Conservation (phyloP, 92 coral and sea anemone genomes). For the Heteractis magnifica region DNA sequence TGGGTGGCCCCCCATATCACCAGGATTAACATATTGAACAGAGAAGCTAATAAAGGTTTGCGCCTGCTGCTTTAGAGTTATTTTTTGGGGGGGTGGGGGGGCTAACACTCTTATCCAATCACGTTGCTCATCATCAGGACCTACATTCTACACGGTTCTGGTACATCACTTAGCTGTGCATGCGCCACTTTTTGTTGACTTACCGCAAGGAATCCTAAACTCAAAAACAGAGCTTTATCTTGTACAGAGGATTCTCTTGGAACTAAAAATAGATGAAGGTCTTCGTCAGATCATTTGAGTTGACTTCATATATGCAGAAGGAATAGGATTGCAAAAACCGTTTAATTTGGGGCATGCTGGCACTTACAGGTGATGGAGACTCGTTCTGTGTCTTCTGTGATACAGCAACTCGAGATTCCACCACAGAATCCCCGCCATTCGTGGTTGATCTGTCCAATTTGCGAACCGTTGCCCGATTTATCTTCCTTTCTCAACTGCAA, state of each 20-base stretch:
- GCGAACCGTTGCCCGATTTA: not conserved
- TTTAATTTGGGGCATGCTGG: not conserved
- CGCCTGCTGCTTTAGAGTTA: too few relatives aligned
- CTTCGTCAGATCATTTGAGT: not conserved
- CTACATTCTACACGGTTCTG: too few relatives aligned
- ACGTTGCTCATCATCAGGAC: too few relatives aligned
- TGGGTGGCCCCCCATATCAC: too few relatives aligned
- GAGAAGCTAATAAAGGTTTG: too few relatives aligned
- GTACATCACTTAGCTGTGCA: not conserved
- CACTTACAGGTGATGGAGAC: conserved; percentile 76
- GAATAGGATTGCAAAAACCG: not conserved
- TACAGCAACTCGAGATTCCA: conserved; percentile 79
- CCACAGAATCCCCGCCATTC: conserved; percentile 88
- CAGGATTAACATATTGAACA: too few relatives aligned
- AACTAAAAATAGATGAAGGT: conserved; percentile 43
- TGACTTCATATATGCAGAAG: too few relatives aligned
- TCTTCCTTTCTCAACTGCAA: conserved; percentile 23
- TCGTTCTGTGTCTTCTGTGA: conserved; percentile 71
- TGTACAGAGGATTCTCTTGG: conserved; percentile 42
- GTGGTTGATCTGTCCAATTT: conserved; percentile 72
- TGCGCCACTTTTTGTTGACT: conserved; percentile 21
- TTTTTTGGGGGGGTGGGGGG: too few relatives aligned
- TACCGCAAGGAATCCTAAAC: conserved; percentile 72
- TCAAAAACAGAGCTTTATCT: conserved; percentile 81
- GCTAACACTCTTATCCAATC: too few relatives aligned